Evolutionary conservation across 2,113 vertebrate genomes (phyloP).

Genomic region (Diglossa brunneiventris): DNA sequence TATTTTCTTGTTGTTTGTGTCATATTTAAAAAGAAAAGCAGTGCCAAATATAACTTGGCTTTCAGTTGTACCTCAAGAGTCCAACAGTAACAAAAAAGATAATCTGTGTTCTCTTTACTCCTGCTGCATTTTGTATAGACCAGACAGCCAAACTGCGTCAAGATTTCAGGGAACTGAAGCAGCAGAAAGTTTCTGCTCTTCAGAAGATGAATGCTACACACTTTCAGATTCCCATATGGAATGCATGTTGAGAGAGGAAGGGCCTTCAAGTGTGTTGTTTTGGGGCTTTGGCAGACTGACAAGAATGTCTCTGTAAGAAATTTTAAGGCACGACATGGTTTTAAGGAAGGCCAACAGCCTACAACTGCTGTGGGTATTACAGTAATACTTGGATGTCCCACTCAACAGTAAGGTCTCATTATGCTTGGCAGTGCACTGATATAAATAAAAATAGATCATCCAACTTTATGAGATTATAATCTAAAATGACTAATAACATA

Average conservation of each 20-base stretch:
- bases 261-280: neutral
- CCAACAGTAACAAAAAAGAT: neutral
- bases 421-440: neutral
- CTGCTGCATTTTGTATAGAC: neutral
- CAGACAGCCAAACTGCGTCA: neutral
- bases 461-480: neutral
- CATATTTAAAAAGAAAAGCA: neutral
- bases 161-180: conserved; percentile 8
- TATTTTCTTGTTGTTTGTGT: neutral
- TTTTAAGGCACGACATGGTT: neutral
- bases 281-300: neutral
- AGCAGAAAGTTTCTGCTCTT: neutral
- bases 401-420: conserved; percentile 15
- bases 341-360: neutral
- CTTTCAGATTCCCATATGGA: neutral
- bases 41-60: neutral
- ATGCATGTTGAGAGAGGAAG: neutral
- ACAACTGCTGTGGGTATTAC: neutral
- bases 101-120: neutral
- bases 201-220: neutral
- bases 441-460: neutral
- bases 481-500: conserved; percentile 2
- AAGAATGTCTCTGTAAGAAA: neutral
- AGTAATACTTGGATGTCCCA: neutral
- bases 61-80: neutral